Evolutionary conservation across 1,140 invertebrate species (phyloP), one percentile per base, ranked within the genome.

Genomic region (Cryptotermes secundus): DNA sequence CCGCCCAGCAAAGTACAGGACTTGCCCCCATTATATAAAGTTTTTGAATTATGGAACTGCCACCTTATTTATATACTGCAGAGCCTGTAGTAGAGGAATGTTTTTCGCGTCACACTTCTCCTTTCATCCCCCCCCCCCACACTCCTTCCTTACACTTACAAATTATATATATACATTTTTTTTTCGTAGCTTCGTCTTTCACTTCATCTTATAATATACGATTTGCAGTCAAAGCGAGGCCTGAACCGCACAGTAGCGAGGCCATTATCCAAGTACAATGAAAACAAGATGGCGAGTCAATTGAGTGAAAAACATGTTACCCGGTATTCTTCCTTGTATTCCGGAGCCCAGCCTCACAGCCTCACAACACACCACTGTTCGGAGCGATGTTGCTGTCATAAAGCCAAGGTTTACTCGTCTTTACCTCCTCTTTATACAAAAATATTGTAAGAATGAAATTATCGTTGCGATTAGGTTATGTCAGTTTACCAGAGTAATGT

Each of bases 251-350:
- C 59, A 16, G 59, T 72, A 31, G 59, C n/a, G 14, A 7, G 2
- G 16, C 9, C 16, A 72, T 72, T 72, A 72, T 31, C 1, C 3
- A 26, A 14, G n/a, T 31, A 72, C 59, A 72, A 72, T n/a, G 59
- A 7, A 7, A 14, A 72, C n/a, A 14, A 72, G n/a, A 31, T 72
- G 59, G 59, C 26, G n/a, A 72, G 59, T 72, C 59, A 72, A 72
- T 72, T 72, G 59, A 72, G 26, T 72, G 59, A 72, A 72, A 72
- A 31, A 72, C 26, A 72, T 72, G 59, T 72, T 72, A n/a, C 59
- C 9, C n/a, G n/a, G 59, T 31, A 12, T n/a, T 65, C 26, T 31
- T 10, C 16, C 4, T 72, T 7, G 26, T 72, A 4, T 31, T 3
- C 22, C 1, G 3, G 14, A 22, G 22, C 12, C 6, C 45, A 3